phyloP scores from a whole-genome alignment of 2,888 invertebrate genomes.

The Epistrophe eligans region DNA sequence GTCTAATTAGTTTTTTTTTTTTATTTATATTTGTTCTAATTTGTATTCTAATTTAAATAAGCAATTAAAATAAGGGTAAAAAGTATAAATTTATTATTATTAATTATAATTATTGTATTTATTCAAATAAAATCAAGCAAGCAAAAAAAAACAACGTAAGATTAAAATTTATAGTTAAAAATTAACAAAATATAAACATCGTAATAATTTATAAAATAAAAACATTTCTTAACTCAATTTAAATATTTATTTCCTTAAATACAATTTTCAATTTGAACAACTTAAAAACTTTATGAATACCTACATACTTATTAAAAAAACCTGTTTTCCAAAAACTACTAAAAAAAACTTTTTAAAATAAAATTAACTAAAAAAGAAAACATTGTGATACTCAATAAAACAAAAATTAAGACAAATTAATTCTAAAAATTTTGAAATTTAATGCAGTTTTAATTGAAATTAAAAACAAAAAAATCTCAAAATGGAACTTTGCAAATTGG shows the following conservation, averaged over 20 bases:
- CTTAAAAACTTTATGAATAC: background rate
- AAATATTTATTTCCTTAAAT: constrained; percentile 4
- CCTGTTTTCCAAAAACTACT: constrained; percentile 31
- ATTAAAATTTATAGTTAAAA: constrained; percentile 13
- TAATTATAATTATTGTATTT: constrained; percentile 48
- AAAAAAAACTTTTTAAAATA: constrained; percentile 7
- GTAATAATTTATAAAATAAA: background rate
- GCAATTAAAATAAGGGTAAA: constrained; percentile 46
- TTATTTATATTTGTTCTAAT: constrained; percentile 39
- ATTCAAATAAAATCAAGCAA: constrained; percentile 51
- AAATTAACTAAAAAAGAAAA: constrained; percentile 26
- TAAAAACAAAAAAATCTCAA: constrained; percentile 1
- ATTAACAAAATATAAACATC: constrained; percentile 21
- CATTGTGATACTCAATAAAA: constrained; percentile 70
- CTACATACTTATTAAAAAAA: background rate
- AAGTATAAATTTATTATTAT: constrained; percentile 53
- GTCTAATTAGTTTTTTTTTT: constrained; percentile 41
- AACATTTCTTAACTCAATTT: constrained; percentile 12
- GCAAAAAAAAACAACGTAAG: constrained; percentile 11
- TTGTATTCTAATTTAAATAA: constrained; percentile 51
- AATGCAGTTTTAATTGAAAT: constrained; percentile 10
- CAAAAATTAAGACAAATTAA: constrained; percentile 22
- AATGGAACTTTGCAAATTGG: background rate
- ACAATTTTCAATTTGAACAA: constrained; percentile 22
- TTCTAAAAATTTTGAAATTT: constrained; percentile 32